These are phyloP conservation scores for Drosophila sordidula DNA, from an alignment of 2,888 invertebrate species.

Conservation along the genomic window DNA sequence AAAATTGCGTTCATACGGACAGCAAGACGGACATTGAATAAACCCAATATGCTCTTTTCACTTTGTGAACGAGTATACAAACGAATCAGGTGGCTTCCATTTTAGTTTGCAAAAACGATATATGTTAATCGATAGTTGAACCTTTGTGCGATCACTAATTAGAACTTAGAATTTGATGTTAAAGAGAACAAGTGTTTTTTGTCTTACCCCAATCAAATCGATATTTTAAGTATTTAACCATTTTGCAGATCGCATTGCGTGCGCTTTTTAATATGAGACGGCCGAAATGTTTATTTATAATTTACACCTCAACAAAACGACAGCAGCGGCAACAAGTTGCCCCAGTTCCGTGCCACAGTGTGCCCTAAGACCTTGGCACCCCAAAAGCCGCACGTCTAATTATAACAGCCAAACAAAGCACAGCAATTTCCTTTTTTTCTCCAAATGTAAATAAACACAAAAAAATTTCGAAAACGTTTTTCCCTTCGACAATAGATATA, in stretches of 20 bases:
- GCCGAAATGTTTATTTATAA: slow-evolving; percentile 61
- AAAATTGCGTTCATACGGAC: too few species aligned
- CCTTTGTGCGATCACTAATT: too few species aligned
- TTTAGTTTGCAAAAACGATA: too few species aligned
- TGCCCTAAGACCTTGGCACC: slow-evolving; percentile 61
- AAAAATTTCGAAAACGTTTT: slow-evolving; percentile 26
- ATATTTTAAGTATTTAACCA: too few species aligned
- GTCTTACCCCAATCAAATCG: too few species aligned
- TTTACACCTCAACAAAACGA: slow-evolving; percentile 47
- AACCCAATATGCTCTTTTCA: too few species aligned
- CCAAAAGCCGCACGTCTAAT: slow-evolving; percentile 53
- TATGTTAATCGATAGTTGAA: too few species aligned
- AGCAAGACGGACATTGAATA: too few species aligned
- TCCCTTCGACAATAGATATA: slow-evolving; percentile 12
- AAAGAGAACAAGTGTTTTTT: too few species aligned
- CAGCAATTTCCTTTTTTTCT: slow-evolving; percentile 23
- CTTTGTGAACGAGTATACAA: too few species aligned
- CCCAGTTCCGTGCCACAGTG: slow-evolving; percentile 48
- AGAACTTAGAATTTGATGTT: too few species aligned
- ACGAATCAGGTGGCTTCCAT: too few species aligned
- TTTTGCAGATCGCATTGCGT: slow-evolving; percentile 6
- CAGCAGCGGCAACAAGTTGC: slow-evolving; percentile 72
- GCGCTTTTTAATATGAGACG: neutral
- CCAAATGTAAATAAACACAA: slow-evolving; percentile 26
- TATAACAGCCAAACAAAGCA: slow-evolving; percentile 39